Evolutionary conservation across 1,140 invertebrate genomes (phyloP).

Genomic region (Rhyacophila brunnea): DNA sequence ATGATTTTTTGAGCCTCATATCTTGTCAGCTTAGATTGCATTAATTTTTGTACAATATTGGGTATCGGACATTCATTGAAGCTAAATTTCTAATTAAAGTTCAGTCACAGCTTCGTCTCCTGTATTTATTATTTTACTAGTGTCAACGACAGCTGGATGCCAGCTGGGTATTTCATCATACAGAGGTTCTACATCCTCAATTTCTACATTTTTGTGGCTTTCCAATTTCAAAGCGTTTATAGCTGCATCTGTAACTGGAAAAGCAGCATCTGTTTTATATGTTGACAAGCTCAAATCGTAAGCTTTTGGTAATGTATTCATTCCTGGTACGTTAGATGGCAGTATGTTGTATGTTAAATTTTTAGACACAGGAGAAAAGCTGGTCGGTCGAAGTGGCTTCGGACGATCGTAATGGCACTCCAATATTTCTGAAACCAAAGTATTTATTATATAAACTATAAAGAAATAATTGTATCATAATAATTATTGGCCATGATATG

Average conservation of each 20-base stretch:
- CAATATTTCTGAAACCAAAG: slow-evolving; percentile 44
- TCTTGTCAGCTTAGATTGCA: too few species aligned
- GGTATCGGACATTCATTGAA: too few species aligned
- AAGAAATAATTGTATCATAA: neutral
- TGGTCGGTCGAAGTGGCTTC: slow-evolving; percentile 29
- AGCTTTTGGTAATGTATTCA: slow-evolving; percentile 9
- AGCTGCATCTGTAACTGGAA: slow-evolving; percentile 36
- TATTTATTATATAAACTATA: neutral
- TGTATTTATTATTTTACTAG: slow-evolving; percentile 44
- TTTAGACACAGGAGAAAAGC: slow-evolving; percentile 13
- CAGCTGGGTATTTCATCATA: slow-evolving; percentile 54
- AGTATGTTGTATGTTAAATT: slow-evolving; percentile 9
- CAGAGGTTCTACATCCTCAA: slow-evolving; percentile 41
- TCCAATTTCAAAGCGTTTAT: slow-evolving; percentile 46
- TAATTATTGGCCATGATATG: too few species aligned
- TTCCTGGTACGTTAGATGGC: slow-evolving; percentile 14
- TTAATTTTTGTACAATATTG: too few species aligned
- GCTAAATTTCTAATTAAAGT: slow-evolving; percentile 49
- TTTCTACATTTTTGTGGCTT: slow-evolving; percentile 12
- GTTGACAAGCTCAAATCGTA: slow-evolving; percentile 1
- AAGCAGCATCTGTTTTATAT: slow-evolving; percentile 15
- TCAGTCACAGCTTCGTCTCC: slow-evolving; percentile 53
- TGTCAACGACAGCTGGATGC: slow-evolving; percentile 46
- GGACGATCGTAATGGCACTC: slow-evolving; percentile 53
- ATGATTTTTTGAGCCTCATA: too few species aligned